These are phyloP conservation scores for Numida meleagris DNA, from an alignment of 2,113 vertebrate genomes.

Conservation along the genomic window DNA sequence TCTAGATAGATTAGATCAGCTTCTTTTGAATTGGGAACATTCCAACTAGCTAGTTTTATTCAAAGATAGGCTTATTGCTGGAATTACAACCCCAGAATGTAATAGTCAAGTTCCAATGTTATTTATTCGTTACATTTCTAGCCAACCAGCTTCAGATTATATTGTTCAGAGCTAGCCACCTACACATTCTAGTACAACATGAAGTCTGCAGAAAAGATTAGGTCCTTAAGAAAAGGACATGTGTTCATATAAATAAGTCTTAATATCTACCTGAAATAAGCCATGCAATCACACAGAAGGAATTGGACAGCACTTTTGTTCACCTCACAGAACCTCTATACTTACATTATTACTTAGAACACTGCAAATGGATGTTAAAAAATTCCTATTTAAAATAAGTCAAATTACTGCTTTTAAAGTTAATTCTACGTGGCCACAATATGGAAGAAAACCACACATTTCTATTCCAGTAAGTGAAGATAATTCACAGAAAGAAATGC, in stretches of 20 bases:
- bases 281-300: background rate
- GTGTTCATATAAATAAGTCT: background rate
- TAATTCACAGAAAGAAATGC: background rate
- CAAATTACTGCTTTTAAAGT: background rate
- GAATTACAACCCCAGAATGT: background rate
- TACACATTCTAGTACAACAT: slow-evolving; percentile 11
- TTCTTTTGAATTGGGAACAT: background rate
- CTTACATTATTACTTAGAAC: background rate
- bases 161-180: background rate
- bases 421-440: background rate
- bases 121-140: background rate
- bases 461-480: background rate
- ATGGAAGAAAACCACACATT: background rate
- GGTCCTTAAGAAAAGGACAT: background rate
- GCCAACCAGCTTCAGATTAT: slow-evolving; percentile 1
- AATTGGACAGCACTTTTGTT: background rate
- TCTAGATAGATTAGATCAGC: background rate
- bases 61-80: background rate
- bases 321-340: background rate
- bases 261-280: background rate
- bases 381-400: background rate
- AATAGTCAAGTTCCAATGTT: background rate
- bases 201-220: background rate
- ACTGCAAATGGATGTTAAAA: background rate
- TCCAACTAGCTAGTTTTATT: background rate